Conservation (phyloP, 2,888 invertebrate species). For the Andrena bicolor region DNA sequence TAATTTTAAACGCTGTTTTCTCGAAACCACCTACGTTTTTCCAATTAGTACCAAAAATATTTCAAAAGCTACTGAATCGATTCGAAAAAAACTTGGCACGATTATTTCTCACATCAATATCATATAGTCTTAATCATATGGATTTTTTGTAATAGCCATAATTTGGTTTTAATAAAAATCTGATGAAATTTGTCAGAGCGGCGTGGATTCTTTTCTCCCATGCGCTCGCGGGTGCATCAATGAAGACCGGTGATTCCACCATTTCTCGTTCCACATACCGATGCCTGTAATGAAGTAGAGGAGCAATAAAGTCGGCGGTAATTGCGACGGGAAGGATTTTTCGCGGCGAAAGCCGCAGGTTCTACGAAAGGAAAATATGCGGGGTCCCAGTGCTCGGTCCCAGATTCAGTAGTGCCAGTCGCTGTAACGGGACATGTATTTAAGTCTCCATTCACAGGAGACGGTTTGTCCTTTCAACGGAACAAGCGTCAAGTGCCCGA, state of each 20-base stretch:
- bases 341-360: slow-evolving; percentile 11
- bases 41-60: too few species aligned
- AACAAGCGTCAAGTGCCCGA: slow-evolving; percentile 69
- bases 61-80: too few species aligned
- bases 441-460: slow-evolving; percentile 75
- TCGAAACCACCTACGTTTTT: too few species aligned
- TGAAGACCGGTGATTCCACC: slow-evolving; percentile 31
- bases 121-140: too few species aligned
- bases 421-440: slow-evolving; percentile 76
- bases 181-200: neutral
- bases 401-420: slow-evolving; percentile 47
- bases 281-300: slow-evolving; percentile 26
- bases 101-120: too few species aligned
- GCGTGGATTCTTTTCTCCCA: neutral
- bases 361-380: slow-evolving; percentile 26
- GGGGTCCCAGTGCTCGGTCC: slow-evolving; percentile 10
- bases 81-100: too few species aligned
- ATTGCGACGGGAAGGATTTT: slow-evolving; percentile 30
- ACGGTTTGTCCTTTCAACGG: slow-evolving; percentile 73
- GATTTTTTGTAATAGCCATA: too few species aligned
- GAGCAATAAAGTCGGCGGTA: slow-evolving; percentile 17
- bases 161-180: too few species aligned
- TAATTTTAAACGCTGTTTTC: too few species aligned
- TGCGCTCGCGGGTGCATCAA: neutral
- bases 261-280: slow-evolving; percentile 42